Evolutionary conservation across 2,797 vertebrate genomes (phyloP), one percentile per base, ranked within the genome.

Genomic region (Xiphorhynchus erythropygius): DNA sequence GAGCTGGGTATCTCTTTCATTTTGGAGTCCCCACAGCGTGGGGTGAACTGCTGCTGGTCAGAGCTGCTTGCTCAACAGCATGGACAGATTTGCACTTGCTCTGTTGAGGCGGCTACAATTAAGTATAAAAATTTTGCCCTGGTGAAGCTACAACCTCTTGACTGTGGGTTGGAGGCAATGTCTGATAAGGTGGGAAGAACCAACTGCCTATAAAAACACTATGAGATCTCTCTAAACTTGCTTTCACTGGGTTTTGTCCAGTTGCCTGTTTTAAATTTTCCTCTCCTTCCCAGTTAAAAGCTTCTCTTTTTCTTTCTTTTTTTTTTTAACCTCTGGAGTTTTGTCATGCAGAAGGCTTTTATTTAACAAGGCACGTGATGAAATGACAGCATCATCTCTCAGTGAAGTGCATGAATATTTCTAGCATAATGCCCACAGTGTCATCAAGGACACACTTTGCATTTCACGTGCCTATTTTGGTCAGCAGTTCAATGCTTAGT

Each of bases 361-460:
- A 71, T 95, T 89, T 87, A 85, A 49, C 71, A 44, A 93, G 62
- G 65, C 82, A 81, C 52, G 3, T 88, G 84, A 89, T 68, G 70
- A 87, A 73, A 75, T 55, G 64, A 57, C 75, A 65, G 84, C 76
- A 70, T 74, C 81, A 64, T 60, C 81, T 77, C 82, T 53, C 33
- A 17, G 70, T 41, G 60, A 93, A 53, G 47, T 27, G 13, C 47
- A 14, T 41, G 63, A 79, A 53, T 80, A 63, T 87, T 93, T 84
- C 75, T 35, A 70, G 75, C 56, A 52, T 62, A 67, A 67, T 79
- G 74, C 32, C 78, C 81, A 21, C 23, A 37, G 85, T 42, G 67
- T 60, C 84, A 74, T 37, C 80, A 81, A 88, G 92, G 85, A 46
- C 59, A 27, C 21, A 1, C 59, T 62, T 73, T 39, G 77, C 62